phyloP scores from a whole-genome alignment of 2,113 vertebrate genomes.

The Hydropotes inermis region DNA sequence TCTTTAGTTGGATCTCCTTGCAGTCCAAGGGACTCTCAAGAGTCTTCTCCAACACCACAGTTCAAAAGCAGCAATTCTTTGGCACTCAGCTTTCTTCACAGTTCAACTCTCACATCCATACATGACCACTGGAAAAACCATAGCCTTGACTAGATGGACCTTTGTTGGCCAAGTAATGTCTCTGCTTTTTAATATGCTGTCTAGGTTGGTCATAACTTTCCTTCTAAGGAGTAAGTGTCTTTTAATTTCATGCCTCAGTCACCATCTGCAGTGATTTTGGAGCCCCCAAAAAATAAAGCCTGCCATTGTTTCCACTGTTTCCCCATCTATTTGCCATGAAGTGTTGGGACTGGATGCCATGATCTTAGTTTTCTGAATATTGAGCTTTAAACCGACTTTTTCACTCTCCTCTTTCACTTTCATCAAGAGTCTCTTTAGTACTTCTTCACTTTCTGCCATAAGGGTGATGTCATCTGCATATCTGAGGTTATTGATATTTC shows the following conservation, averaged over 20 bases:
- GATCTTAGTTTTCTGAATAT: neutral
- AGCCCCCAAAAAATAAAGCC: neutral
- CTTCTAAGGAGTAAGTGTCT: neutral
- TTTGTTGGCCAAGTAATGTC: neutral
- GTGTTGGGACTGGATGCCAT: neutral
- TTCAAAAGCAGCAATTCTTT: neutral
- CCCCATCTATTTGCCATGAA: neutral
- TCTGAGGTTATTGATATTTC: neutral
- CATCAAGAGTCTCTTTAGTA: neutral
- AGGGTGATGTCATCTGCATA: neutral
- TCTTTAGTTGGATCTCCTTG: neutral
- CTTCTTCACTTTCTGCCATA: neutral
- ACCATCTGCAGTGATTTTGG: neutral
- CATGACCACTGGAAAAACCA: neutral
- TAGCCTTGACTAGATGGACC: neutral
- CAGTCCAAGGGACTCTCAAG: neutral
- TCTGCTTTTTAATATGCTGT: neutral
- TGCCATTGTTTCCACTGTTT: neutral
- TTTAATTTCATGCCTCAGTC: neutral
- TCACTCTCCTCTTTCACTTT: neutral
- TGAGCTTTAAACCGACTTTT: neutral
- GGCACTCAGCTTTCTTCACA: neutral
- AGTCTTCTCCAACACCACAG: neutral
- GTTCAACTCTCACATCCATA: neutral
- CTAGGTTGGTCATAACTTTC: neutral